phyloP scores from a whole-genome alignment of 2,113 vertebrate genomes.

The Nothobranchius furzeri region DNA sequence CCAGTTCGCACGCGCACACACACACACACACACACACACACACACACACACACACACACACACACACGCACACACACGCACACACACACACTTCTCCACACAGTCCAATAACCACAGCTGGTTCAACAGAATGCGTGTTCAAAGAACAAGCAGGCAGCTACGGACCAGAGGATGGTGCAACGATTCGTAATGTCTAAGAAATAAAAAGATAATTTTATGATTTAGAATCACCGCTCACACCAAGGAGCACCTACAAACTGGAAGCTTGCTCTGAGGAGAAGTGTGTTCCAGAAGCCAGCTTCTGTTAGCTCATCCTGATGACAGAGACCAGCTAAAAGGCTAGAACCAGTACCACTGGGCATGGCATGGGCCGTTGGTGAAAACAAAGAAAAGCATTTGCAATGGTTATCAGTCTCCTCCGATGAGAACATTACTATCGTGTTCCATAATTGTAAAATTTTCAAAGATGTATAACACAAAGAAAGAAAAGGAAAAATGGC shows the following conservation, averaged over 20 bases:
- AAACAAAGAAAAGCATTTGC: too few species aligned
- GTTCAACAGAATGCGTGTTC: conserved; percentile 39
- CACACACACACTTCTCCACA: conserved; percentile 48
- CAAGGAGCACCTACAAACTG: background rate
- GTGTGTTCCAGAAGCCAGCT: too few species aligned
- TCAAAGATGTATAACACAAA: too few species aligned
- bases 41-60: conserved; percentile 18
- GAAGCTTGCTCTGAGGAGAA: too few species aligned
- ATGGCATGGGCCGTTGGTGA: too few species aligned
- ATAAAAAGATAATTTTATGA: background rate
- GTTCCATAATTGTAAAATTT: too few species aligned
- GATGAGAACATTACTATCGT: too few species aligned
- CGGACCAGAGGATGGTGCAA: conserved; percentile 3
- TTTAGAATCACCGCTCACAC: background rate
- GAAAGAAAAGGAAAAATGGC: too few species aligned
- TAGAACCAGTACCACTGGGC: too few species aligned
- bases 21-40: background rate
- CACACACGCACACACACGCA: conserved; percentile 10
- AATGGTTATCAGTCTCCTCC: too few species aligned
- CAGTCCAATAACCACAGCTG: conserved; percentile 70
- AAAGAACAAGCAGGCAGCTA: conserved; percentile 24
- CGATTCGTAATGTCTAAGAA: background rate
- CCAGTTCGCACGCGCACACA: conserved; percentile 72
- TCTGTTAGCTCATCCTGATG: too few species aligned
- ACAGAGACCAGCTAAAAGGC: too few species aligned